Evolutionary conservation across 1,140 invertebrate species (phyloP).

Genomic region (Drosophila mayri): DNA sequence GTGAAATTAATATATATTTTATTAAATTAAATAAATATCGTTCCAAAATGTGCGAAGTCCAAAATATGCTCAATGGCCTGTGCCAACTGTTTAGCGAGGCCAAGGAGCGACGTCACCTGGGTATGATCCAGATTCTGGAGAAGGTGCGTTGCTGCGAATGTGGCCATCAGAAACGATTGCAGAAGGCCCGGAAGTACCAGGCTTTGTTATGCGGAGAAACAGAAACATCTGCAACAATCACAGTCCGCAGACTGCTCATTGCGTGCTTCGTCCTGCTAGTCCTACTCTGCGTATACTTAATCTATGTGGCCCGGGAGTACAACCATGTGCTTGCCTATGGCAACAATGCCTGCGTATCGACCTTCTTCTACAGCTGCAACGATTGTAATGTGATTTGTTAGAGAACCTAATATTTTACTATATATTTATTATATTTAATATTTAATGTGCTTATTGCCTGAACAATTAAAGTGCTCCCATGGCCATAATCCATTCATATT

Average conservation of each 20-base stretch:
- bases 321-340: slow-evolving; percentile 40
- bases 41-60: slow-evolving; percentile 39
- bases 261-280: slow-evolving; percentile 14
- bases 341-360: slow-evolving; percentile 37
- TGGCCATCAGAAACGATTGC: slow-evolving; percentile 32
- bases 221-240: background rate
- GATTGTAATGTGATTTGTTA: slow-evolving; percentile 54
- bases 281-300: slow-evolving; percentile 7
- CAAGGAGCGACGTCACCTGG: background rate
- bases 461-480: background rate
- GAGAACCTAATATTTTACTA: background rate
- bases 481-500: background rate
- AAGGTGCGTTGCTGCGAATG: slow-evolving; percentile 57
- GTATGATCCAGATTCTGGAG: slow-evolving; percentile 35
- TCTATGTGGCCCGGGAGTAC: slow-evolving; percentile 20
- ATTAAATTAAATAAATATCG: background rate
- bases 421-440: slow-evolving; percentile 11
- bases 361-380: slow-evolving; percentile 36
- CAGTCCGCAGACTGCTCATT: background rate
- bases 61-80: slow-evolving; percentile 35
- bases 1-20: background rate
- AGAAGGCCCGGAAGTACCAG: background rate
- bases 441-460: no score
- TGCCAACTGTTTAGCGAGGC: slow-evolving; percentile 30
- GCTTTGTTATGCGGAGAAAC: no score